Evolutionary conservation across 1,140 invertebrate species (phyloP), one percentile per base, ranked within the genome.

Genomic region (Aphis gossypii): DNA sequence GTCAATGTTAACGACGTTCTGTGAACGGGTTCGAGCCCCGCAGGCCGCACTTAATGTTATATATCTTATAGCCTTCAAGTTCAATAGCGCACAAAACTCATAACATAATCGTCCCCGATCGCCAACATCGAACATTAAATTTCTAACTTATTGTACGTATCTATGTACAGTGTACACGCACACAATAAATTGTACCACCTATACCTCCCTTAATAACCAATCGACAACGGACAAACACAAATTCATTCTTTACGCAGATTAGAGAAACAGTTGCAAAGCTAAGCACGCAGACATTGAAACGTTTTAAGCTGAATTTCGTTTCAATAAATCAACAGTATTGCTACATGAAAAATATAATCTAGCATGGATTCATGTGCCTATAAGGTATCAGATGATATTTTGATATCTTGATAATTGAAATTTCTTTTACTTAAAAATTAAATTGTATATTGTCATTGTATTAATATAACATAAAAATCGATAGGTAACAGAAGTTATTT

Each of bases 51-150:
- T 38, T 54, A 87, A 87, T 87, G 44, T 48, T 30, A 25, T 84
- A 25, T 41, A 2, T 41, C 83, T 25, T 46, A 51, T 54, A 93
- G 48, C 91, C 86, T 87, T 68, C 94, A 86, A 82, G 82, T 83
- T 94, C 94, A 90, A 94, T 91, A 94, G 38, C 93, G 38, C 93
- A 94, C 93, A 84, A 56, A 91, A 23, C 54, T 8, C 21, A 76
- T n/a, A 76, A n/a, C 18, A 76, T 76, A 76, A 56, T 54, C 41
- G 56, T 90, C 38, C 38, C 60, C 38, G 51, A 41, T 25, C 35
- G 51, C 35, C 38, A 4, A 41, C 48, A 21, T 38, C n/a, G 14
- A n/a, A 35, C 8, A 30, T 8, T 51, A 88, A 20, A 20, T 88
- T 11, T 38, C 60, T 76, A n/a, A n/a, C n/a, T 76, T 76, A 18